phyloP scores from a whole-genome alignment of 2,113 vertebrate species.

The Suncus etruscus region DNA sequence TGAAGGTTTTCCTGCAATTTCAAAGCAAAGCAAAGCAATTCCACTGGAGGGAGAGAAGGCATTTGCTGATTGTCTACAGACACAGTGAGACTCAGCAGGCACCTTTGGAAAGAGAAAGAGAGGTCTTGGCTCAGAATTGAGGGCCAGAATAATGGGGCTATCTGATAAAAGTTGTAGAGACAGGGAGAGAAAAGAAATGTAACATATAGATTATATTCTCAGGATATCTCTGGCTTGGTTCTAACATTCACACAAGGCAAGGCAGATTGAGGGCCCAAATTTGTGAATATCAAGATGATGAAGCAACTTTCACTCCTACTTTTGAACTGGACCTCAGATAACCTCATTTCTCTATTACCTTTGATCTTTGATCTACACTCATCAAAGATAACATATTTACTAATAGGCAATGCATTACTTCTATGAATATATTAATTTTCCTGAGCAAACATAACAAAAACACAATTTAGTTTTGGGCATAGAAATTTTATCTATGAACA shows the following conservation, averaged over 20 bases:
- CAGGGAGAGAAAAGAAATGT: neutral
- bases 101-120: neutral
- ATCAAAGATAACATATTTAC: neutral
- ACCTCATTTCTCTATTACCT: neutral
- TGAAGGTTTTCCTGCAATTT: constrained; percentile 64
- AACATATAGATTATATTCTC: neutral
- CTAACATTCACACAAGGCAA: neutral
- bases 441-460: neutral
- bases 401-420: neutral
- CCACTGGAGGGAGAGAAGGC: constrained; percentile 41
- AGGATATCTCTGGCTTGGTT: too few species aligned
- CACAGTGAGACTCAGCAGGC: neutral
- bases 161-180: neutral
- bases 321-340: neutral
- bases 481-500: neutral
- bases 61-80: constrained; percentile 29
- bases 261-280: too few species aligned
- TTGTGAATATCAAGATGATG: neutral
- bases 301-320: rapidly evolving
- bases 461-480: neutral
- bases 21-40: constrained; percentile 65
- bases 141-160: neutral
- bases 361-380: neutral
- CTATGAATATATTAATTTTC: neutral
- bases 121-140: neutral